These are phyloP conservation scores for Pipra filicauda DNA, from an alignment of 2,113 vertebrate species.

Conservation along the genomic window DNA sequence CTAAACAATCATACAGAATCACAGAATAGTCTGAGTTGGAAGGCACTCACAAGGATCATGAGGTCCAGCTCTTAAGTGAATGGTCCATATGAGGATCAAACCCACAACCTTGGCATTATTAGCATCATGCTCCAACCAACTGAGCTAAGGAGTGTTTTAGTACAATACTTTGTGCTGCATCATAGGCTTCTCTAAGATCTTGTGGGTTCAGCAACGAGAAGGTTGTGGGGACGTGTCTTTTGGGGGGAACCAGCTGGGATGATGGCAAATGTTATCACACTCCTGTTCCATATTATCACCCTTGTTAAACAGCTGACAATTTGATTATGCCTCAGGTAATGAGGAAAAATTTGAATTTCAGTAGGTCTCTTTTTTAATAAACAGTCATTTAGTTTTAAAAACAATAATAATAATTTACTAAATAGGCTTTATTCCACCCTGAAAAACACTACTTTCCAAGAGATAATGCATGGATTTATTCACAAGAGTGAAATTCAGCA, in stretches of 20 bases:
- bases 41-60: background rate
- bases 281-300: slow-evolving; percentile 27
- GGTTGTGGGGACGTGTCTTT: background rate
- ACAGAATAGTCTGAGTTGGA: background rate
- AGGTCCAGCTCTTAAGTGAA: background rate
- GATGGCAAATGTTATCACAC: background rate
- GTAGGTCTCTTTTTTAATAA: slow-evolving; percentile 44
- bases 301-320: slow-evolving; percentile 43
- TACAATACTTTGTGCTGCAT: background rate
- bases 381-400: slow-evolving; percentile 55
- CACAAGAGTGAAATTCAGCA: slow-evolving; percentile 50
- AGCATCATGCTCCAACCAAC: background rate
- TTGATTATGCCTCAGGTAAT: slow-evolving; percentile 57
- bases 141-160: background rate
- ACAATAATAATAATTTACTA: slow-evolving; percentile 57
- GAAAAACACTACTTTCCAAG: slow-evolving; percentile 2
- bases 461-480: slow-evolving; percentile 23
- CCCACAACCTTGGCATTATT: background rate
- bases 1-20: background rate
- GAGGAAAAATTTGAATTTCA: slow-evolving; percentile 34
- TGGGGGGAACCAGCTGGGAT: slow-evolving; percentile 16
- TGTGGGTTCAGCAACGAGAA: background rate
- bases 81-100: background rate
- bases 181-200: background rate
- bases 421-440: slow-evolving; percentile 39